Evolutionary conservation across 2,797 vertebrate genomes (phyloP), one percentile per base, ranked within the genome.

Genomic region (Xiphophorus birchmanni): DNA sequence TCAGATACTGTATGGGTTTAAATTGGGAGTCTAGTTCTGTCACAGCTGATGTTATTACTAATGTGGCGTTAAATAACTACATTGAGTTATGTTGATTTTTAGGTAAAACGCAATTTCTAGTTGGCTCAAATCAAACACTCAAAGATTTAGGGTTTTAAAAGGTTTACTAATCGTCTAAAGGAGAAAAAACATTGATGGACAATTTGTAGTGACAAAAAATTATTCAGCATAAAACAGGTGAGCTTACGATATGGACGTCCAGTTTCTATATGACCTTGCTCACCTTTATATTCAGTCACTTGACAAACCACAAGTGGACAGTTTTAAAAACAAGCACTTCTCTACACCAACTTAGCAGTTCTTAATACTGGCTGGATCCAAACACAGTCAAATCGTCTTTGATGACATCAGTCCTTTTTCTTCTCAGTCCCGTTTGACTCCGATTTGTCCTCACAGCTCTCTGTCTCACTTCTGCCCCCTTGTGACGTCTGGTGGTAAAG

Each of bases 401-500:
- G 69, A 11, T 45, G 42, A 37, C 82, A 44, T 93, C 86, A 92
- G 73, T 90, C 81, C 0, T 18, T 82, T 77, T 90, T 91, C 80
- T 89, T 92, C 79, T 87, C 85, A 82, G 90, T 86, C 54, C 92
- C 87, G 3, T 91, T 87, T 74, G 42, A 69, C 67, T 82, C 79
- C 35, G 82, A 47, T 44, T 80, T 10, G 1, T 84, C 82, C 37
- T 79, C 79, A 12, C 75, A 5, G 84, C 87, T 88, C 67, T 83
- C 85, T 1, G 80, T 72, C 73, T 85, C 90, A 2, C 88, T 85
- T 56, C 80, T 86, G 48, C 89, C 89, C 29, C 86, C 92, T 48
- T 73, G 85, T 76, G 88, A 81, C 5, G 82, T 90, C 82, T 95
- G 95, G 89, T 95, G 94, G 94, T 97, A 97, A 78, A 99, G 93